Base-by-base conservation (phyloP, 1,140 invertebrate genomes). In the Anastrepha obliqua region DNA sequence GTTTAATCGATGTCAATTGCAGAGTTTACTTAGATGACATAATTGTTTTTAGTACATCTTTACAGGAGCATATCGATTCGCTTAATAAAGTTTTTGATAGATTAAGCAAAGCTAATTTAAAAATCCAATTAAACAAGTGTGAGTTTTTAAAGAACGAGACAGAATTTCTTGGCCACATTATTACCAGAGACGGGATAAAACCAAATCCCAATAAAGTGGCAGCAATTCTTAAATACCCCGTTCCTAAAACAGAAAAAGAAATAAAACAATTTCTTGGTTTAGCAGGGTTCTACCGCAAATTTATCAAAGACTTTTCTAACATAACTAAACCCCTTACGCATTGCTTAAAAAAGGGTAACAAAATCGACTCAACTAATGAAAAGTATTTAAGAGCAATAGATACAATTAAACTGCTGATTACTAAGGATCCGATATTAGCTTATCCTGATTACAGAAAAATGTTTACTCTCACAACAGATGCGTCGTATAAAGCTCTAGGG, bases 301-400 rank as follows among this genome's bases (percentile, higher is more conserved):
- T 89, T 86, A 89, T 90, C 74, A 89, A 65, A 67, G 88, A 90
- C 47, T 90, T 89, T n/a, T n/a, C n/a, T n/a, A n/a, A n/a, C n/a
- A n/a, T n/a, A n/a, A n/a, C n/a, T n/a, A n/a, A n/a, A n/a, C n/a
- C n/a, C n/a, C n/a, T n/a, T n/a, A n/a, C n/a, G n/a, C n/a, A n/a
- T n/a, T n/a, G n/a, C n/a, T n/a, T n/a, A n/a, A n/a, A n/a, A n/a
- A n/a, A n/a, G n/a, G n/a, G n/a, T n/a, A n/a, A n/a, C n/a, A n/a
- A n/a, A n/a, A n/a, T n/a, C n/a, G n/a, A n/a, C n/a, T n/a, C n/a
- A n/a, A n/a, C n/a, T n/a, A n/a, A n/a, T n/a, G n/a, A n/a, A n/a
- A n/a, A n/a, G n/a, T n/a, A n/a, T n/a, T n/a, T n/a, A n/a, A n/a
- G n/a, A n/a, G n/a, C n/a, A n/a, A n/a, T n/a, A n/a, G n/a, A n/a